Evolutionary conservation across 2,113 vertebrate genomes (phyloP), one percentile per base, ranked within the genome.

Genomic region (Chloebia gouldiae): DNA sequence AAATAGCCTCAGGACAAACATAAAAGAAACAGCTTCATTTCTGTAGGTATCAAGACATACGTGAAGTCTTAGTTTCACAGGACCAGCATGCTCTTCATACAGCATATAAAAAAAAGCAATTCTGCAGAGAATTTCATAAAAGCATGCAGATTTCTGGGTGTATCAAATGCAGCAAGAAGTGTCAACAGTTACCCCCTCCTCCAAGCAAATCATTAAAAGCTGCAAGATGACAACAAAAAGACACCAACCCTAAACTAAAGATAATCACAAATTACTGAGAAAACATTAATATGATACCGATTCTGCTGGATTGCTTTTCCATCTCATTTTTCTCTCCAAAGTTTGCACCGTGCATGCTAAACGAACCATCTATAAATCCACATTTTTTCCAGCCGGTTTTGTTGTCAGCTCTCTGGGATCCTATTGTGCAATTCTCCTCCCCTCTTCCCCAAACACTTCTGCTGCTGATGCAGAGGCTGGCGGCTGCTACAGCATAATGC

Each of bases 401-500:
- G 86, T 92, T 88, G 76, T 88, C 86, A 93, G 90, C 79, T 84
- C 92, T 89, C 84, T 7, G 87, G 76, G 94, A 93, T 93, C 95
- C 93, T 91, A 57, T 90, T 81, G 91, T 66, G 63, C 95, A 95
- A 82, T 92, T 94, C 90, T 88, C 81, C 88, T 92, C 93, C 83
- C 69, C 94, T 88, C 83, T 92, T 96, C 91, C 72, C 63, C 82
- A 92, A 97, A 79, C 85, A 87, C 79, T 96, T 94, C 49, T 40
- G 68, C 93, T 95, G 95, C 89, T 86, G 94, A 90, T 87, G 92
- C 95, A 54, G 91, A 93, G 92, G 87, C 96, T 95, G 96, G 89
- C 82, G 65, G 96, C 95, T 95, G 96, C 97, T 94, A 96, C 95
- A 95, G 96, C 96, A 97, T 96, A 97, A 97, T 91, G 92, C 93